phyloP scores from a whole-genome alignment of 2,888 invertebrate species.

The Papilio gigon region DNA sequence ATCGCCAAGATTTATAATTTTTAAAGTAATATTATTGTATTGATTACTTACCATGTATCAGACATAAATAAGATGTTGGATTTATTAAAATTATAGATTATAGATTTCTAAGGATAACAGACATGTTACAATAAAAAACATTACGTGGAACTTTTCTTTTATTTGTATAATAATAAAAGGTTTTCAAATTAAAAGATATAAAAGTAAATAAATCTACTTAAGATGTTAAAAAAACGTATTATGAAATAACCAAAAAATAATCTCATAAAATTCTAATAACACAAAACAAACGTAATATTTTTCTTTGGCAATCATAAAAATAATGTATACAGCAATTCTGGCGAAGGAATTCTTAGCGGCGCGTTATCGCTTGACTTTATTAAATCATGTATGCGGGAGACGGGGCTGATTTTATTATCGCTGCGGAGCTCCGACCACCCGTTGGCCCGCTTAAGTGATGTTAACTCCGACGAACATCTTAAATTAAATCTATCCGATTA shows the following conservation, averaged over 20 bases:
- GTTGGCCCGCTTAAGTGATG: constrained; percentile 20
- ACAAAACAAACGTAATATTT: constrained; percentile 20
- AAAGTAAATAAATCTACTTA: not conserved
- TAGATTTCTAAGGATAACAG: not conserved
- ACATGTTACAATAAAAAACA: not conserved
- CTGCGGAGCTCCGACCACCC: not conserved
- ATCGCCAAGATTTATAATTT: not conserved
- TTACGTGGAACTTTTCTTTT: not conserved
- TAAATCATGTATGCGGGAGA: constrained; percentile 26
- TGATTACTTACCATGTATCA: not conserved
- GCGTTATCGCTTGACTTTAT: constrained; percentile 23
- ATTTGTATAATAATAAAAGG: too few relatives aligned
- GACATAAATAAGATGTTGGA: not conserved
- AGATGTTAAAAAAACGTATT: not conserved
- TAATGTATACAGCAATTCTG: constrained; percentile 24
- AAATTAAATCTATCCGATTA: constrained; percentile 11
- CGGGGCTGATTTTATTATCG: constrained; percentile 25
- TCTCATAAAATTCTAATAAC: constrained; percentile 17
- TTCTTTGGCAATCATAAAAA: constrained; percentile 22
- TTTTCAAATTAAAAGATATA: not conserved
- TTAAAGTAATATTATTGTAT: not conserved
- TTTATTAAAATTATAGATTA: not conserved
- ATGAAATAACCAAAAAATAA: not conserved
- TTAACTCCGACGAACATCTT: constrained; percentile 12
- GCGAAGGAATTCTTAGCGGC: constrained; percentile 4